Conservation (phyloP, 2,797 vertebrate species). For the Mormyrops boulengeri region DNA sequence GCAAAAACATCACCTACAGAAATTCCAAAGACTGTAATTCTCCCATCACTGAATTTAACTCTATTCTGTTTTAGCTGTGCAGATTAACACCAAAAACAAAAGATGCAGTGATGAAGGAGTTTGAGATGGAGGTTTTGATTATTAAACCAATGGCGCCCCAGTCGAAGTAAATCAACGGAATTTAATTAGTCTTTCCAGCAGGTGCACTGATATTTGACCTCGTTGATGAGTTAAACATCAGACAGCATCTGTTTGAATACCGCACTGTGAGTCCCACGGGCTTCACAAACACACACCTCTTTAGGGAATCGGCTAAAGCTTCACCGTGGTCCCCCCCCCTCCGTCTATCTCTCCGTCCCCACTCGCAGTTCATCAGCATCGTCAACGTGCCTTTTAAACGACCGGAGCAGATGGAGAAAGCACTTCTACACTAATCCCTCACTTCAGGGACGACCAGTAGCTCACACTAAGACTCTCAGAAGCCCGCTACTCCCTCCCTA, state of each 20-base stretch:
- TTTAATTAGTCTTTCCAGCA: background rate
- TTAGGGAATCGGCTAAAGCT: background rate
- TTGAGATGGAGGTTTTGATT: background rate
- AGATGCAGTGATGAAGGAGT: background rate
- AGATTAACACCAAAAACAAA: background rate
- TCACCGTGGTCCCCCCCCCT: background rate
- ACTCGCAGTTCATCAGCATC: background rate
- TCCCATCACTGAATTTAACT: background rate
- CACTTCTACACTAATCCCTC: slow-evolving; percentile 16
- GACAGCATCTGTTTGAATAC: background rate
- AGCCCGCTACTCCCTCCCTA: background rate
- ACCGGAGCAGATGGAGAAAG: background rate
- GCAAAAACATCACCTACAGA: background rate
- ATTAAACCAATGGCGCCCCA: background rate
- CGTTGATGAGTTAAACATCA: background rate
- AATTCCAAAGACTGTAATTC: background rate
- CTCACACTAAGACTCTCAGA: background rate
- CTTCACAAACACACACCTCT: background rate
- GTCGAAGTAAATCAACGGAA: background rate
- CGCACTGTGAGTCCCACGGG: background rate
- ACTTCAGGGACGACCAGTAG: slow-evolving; percentile 14
- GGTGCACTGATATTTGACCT: background rate
- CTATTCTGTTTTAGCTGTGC: background rate
- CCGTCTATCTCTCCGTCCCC: background rate
- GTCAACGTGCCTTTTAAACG: background rate